phyloP scores from a whole-genome alignment of 1,140 invertebrate species.

The Nilaparvata lugens region DNA sequence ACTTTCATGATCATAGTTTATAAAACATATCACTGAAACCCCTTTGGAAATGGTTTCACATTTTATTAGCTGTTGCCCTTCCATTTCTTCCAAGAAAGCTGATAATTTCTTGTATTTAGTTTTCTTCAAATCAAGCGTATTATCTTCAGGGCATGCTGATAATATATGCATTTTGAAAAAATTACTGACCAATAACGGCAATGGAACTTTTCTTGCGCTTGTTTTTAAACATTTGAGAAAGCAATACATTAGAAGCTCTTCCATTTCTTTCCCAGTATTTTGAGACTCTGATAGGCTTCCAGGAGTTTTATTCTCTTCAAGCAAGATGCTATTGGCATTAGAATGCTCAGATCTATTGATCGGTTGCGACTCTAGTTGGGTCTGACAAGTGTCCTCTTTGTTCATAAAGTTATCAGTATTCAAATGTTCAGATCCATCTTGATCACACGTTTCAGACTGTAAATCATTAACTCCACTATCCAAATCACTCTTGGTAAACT shows the following conservation, averaged over 20 bases:
- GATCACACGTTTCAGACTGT: too few relatives aligned
- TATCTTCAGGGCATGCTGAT: conserved; percentile 53
- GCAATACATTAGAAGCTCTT: conserved; percentile 63
- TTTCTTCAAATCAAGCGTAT: conserved; percentile 76
- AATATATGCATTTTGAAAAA: conserved; percentile 74
- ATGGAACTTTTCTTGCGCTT: conserved; percentile 47
- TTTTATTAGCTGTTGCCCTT: conserved; percentile 42
- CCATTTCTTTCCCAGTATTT: conserved; percentile 42
- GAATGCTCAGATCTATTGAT: too few relatives aligned
- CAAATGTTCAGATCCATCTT: too few relatives aligned
- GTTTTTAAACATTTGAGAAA: conserved; percentile 68
- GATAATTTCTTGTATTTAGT: conserved; percentile 83
- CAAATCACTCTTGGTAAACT: too few relatives aligned
- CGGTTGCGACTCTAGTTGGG: too few relatives aligned
- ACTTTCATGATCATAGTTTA: conserved; percentile 45
- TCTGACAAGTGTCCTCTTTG: too few relatives aligned
- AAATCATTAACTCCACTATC: too few relatives aligned
- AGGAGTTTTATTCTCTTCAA: too few relatives aligned
- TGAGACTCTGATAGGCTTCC: too few relatives aligned
- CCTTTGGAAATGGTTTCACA: conserved; percentile 46
- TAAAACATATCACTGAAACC: conserved; percentile 53
- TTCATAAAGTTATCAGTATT: too few relatives aligned
- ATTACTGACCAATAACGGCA: conserved; percentile 64
- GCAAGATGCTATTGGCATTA: too few relatives aligned
- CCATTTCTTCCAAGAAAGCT: conserved; percentile 58